phyloP scores from a whole-genome alignment of 1,140 invertebrate genomes.

The Sycophaga agraensis region DNA sequence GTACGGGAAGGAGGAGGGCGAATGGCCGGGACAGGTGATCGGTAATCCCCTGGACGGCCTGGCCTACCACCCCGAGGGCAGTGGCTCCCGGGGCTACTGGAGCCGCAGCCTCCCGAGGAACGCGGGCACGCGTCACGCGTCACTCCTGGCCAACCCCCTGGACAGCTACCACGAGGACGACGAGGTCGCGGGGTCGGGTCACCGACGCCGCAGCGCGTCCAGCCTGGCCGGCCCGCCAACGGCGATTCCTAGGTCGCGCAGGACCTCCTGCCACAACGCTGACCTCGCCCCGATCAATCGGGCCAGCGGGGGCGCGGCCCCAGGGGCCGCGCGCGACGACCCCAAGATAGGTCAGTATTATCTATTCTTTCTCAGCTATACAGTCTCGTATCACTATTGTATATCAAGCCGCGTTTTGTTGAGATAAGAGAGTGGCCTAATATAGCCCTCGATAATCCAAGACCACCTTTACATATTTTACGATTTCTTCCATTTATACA shows the following conservation, averaged over 20 bases:
- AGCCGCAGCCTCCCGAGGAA: slow-evolving; percentile 43
- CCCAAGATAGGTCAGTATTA: no score
- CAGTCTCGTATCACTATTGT: no score
- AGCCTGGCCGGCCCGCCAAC: not conserved
- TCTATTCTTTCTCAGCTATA: no score
- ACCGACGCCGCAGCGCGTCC: not conserved
- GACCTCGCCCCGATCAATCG: not conserved
- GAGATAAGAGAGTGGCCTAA: no score
- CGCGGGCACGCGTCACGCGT: slow-evolving; percentile 40
- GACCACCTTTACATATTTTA: no score
- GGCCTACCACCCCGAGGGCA: slow-evolving; percentile 28
- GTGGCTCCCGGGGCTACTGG: slow-evolving; percentile 43
- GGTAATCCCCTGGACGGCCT: slow-evolving; percentile 39
- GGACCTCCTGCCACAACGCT: not conserved
- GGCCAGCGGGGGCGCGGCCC: not conserved
- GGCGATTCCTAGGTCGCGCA: not conserved
- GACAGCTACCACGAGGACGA: slow-evolving; percentile 46
- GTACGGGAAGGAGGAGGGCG: slow-evolving; percentile 48
- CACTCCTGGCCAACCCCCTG: slow-evolving; percentile 44
- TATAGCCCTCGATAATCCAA: no score
- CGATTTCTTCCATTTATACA: no score
- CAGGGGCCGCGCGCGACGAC: no score
- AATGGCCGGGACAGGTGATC: slow-evolving; percentile 44
- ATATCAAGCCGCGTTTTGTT: no score
- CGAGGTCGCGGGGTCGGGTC: slow-evolving; percentile 34